phyloP scores from a whole-genome alignment of 2,797 vertebrate genomes.

The Sphenodon punctatus region DNA sequence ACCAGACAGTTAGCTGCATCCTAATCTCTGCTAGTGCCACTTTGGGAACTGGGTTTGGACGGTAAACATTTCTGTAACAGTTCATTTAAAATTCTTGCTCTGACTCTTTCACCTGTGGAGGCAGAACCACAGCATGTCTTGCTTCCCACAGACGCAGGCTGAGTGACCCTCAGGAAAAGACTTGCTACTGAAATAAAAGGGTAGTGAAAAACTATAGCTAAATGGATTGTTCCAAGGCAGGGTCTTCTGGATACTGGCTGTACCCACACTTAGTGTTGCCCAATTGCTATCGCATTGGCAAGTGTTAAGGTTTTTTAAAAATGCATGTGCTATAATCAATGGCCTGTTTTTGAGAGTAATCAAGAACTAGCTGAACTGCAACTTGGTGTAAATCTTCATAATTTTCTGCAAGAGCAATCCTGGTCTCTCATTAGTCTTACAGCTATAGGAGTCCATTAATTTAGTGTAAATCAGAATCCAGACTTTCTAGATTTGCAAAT shows the following conservation, averaged over 20 bases:
- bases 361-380: slow-evolving; percentile 2
- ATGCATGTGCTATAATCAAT: not conserved
- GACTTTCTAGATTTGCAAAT: not conserved
- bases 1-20: not conserved
- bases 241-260: not conserved
- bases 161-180: not conserved
- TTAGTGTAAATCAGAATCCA: not conserved
- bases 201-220: slow-evolving; percentile 7
- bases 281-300: slow-evolving; percentile 8
- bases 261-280: not conserved
- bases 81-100: slow-evolving; percentile 32
- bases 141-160: not conserved
- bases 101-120: not conserved
- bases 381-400: not conserved
- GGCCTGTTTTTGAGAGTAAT: not conserved
- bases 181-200: slow-evolving; percentile 29
- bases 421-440: not conserved
- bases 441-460: not conserved
- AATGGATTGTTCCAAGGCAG: not conserved
- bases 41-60: slow-evolving; percentile 12
- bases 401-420: not conserved
- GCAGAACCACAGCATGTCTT: not conserved
- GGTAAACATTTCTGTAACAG: not conserved
- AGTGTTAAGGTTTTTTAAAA: not conserved
- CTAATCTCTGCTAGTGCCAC: not conserved